Base-by-base conservation (phyloP, 2,888 invertebrate genomes). In the Polymixis lichenea region DNA sequence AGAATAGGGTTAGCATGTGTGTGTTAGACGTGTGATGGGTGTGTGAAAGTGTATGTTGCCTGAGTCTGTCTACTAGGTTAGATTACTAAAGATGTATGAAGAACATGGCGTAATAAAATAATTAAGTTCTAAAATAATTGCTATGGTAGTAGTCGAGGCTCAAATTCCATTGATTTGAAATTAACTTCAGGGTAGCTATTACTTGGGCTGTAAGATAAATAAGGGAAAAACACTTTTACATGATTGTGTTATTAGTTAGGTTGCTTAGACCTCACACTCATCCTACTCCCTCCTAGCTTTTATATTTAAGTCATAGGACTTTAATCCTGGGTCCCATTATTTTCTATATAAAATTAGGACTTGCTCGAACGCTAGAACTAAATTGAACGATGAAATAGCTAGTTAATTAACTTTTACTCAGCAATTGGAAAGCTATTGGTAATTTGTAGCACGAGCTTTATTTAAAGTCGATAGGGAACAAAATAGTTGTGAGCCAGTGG, bases 341-440 rank as follows among this genome's bases (percentile, higher is more conserved):
- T 55, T 55, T 75, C 46, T 69, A 13, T 38, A 69, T 25, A 32
- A 53, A 66, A 22, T 66, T 32, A 53, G 22, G 6, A 67, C 32
- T n/a, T 67, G 17, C n/a, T 66, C 32, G 32, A 53, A 11, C n/a
- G n/a, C 38, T 62, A 56, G 15, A 62, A 78, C 64, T 65, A 68
- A 78, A 32, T 69, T 68, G 25, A 43, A 46, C 22, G 65, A 61
- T 66, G 55, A 66, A 78, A 69, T 61, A 69, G 25, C 58, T 25
- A 61, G 74, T 66, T 70, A 60, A 74, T 66, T 46, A 66, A 66
- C 55, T 78, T 70, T 74, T 43, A 69, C 28, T 66, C 13, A 60
- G 55, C 69, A 25, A 78, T 79, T 61, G 66, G 25, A 78, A 66
- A 66, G 32, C 28, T 51, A 56, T 56, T 65, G 28, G 68, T 25